phyloP scores from a whole-genome alignment of 2,113 vertebrate species.

The Microcebus griseorufus region DNA sequence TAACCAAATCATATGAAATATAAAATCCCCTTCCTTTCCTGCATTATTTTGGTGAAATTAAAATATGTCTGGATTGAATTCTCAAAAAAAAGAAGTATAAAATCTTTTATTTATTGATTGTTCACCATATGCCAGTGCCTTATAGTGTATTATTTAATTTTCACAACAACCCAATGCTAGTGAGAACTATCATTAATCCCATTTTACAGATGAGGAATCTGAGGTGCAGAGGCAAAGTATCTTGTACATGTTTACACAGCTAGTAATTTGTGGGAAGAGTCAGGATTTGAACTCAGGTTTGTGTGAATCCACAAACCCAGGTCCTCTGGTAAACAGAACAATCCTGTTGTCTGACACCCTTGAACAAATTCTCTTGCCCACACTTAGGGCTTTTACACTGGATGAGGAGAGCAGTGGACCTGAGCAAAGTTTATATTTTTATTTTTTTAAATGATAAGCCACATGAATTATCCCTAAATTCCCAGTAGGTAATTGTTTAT shows the following conservation, averaged over 20 bases:
- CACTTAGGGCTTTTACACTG: constrained; percentile 2
- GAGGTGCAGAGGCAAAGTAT: neutral
- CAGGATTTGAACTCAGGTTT: constrained; percentile 46
- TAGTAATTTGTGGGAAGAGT: neutral
- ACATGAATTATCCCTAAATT: neutral
- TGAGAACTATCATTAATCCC: neutral
- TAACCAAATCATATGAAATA: constrained; percentile 3
- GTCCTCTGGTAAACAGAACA: neutral
- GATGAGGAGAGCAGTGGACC: neutral
- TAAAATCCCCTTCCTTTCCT: neutral
- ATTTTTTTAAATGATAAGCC: constrained; percentile 7
- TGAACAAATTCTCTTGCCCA: neutral
- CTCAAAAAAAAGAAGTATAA: neutral
- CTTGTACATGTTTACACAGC: neutral
- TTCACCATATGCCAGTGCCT: neutral
- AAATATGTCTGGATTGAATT: no score
- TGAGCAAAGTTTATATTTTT: neutral
- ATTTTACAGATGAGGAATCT: neutral
- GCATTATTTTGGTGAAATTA: no score
- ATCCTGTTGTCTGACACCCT: neutral
- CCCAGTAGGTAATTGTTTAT: neutral
- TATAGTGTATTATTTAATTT: neutral
- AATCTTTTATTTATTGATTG: neutral
- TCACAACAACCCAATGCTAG: neutral
- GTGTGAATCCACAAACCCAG: neutral